Percentiles rank a stretch among this genome's conserved stretches.
phyloP scores from a whole-genome alignment of 2,797 vertebrate species.

The Psittacula derbiana region DNA sequence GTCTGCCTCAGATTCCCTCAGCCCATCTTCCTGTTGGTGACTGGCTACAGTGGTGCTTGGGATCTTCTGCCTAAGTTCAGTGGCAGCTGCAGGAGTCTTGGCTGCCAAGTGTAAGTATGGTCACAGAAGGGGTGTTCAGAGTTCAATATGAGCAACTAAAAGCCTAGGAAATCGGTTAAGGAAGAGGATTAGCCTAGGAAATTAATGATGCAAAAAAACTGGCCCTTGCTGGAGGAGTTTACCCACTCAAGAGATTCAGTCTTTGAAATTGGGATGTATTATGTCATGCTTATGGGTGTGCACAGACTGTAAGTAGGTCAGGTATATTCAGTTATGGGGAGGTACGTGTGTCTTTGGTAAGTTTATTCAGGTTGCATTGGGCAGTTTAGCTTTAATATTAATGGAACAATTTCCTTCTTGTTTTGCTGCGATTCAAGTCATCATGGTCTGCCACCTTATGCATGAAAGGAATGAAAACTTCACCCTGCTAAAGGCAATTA shows the following conservation, averaged over 20 bases:
- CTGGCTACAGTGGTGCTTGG: background rate
- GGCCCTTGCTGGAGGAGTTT: background rate
- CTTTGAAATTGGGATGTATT: background rate
- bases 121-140: background rate
- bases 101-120: constrained; percentile 44
- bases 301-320: background rate
- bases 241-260: background rate
- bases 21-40: constrained; percentile 15
- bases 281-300: background rate
- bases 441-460: constrained; percentile 2
- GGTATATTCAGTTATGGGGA: background rate
- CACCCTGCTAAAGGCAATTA: constrained; percentile 41
- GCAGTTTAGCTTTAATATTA: background rate
- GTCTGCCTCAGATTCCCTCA: background rate
- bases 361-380: background rate
- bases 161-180: background rate
- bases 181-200: background rate
- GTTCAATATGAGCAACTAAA: background rate
- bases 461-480: constrained; percentile 44
- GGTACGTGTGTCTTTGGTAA: background rate
- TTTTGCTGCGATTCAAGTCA: constrained; percentile 26
- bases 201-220: background rate
- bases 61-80: constrained; percentile 41
- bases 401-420: background rate
- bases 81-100: constrained; percentile 7